These are phyloP conservation scores for Onychomys leucogaster DNA, from an alignment of 2,797 vertebrate genomes.

Conservation along the genomic window DNA sequence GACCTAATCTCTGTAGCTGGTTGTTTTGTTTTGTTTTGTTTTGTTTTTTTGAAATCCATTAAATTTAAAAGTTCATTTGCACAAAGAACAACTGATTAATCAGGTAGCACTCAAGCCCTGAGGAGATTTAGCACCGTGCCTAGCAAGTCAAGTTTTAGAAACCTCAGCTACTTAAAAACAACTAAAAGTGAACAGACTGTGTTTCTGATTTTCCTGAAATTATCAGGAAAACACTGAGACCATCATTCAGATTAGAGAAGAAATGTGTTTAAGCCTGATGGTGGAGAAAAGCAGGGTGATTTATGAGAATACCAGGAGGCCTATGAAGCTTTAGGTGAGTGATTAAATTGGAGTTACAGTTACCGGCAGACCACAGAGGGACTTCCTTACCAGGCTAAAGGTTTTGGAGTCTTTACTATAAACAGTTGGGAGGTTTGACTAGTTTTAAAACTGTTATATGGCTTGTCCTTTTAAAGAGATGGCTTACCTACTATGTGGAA, in stretches of 20 bases:
- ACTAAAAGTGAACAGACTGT: neutral
- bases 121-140: neutral
- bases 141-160: neutral
- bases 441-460: neutral
- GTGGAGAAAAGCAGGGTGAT: neutral
- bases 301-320: neutral
- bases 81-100: neutral
- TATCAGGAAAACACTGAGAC: slow-evolving; percentile 5
- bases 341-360: neutral
- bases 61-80: neutral
- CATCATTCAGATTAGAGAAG: neutral
- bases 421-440: neutral
- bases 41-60: neutral
- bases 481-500: neutral
- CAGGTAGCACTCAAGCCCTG: neutral
- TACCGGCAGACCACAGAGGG: neutral
- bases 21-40: neutral
- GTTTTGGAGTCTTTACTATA: neutral
- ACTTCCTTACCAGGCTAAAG: neutral
- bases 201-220: slow-evolving; percentile 1
- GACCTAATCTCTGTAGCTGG: neutral
- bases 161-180: neutral
- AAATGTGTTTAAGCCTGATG: neutral
- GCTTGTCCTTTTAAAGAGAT: neutral
- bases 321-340: neutral